A percentile compares a stretch with the other conserved stretches of the same genome.
Evolutionary conservation across 2,113 vertebrate genomes (phyloP).

Genomic region (Psephotus haematonotus): DNA sequence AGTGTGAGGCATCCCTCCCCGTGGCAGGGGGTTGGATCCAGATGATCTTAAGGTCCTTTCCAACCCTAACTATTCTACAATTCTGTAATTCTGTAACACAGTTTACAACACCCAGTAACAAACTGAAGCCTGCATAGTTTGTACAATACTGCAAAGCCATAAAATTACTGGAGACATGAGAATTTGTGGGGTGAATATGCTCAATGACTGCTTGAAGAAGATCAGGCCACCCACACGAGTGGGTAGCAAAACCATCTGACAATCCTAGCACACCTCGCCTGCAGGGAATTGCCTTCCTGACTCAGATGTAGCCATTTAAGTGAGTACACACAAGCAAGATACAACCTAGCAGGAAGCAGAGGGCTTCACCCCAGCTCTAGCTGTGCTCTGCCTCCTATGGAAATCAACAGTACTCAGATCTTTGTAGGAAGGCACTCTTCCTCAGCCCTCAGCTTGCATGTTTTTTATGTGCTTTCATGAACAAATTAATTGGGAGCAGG

Average conservation of each 20-base stretch:
- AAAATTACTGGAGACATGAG: not conserved
- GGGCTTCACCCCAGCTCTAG: not conserved
- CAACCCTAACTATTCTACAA: not conserved
- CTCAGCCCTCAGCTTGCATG: not conserved
- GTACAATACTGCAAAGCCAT: not conserved
- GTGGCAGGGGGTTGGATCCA: not conserved
- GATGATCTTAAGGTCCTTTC: not conserved
- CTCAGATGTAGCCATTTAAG: not conserved
- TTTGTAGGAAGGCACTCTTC: not conserved
- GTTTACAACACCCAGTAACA: not conserved
- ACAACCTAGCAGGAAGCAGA: not conserved
- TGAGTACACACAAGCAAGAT: not conserved
- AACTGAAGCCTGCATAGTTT: not conserved
- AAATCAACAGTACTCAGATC: not conserved
- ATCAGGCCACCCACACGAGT: not conserved
- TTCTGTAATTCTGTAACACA: not conserved
- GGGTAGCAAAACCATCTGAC: not conserved
- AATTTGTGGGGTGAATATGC: not conserved
- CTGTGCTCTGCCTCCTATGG: not conserved
- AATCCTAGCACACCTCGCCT: not conserved
- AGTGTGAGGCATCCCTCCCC: not conserved
- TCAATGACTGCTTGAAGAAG: not conserved
- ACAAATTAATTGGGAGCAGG: accelerated
- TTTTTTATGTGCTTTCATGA: not conserved
- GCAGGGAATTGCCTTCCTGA: not conserved